Evolutionary conservation across 2,113 vertebrate genomes (phyloP), one percentile per base, ranked within the genome.

Genomic region (Erythrocebus patas): DNA sequence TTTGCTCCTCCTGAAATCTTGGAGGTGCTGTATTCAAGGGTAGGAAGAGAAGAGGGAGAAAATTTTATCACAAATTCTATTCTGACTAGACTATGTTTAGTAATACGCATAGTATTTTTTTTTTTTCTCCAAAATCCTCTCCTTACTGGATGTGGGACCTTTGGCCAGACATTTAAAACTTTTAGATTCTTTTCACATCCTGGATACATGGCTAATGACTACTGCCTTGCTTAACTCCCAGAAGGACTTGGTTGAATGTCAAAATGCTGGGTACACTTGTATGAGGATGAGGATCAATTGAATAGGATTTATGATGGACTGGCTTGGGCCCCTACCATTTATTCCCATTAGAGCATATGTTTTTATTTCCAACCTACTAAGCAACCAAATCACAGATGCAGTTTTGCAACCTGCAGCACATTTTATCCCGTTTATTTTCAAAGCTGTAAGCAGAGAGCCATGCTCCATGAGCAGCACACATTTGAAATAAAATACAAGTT

Each of bases 341-440:
- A 40, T 93, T 89, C 43, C 27, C 6, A 1, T 64, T 35, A 12
- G 22, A 85, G 30, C 20, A 3, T 23, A 6, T 75, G 45, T 18
- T 89, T 89, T 89, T 38, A 78, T 89, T 86, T 87, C 18, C 11
- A 82, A 30, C 40, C 40, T 70, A 32, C 18, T 16, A 17, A 91
- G 25, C 25, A 73, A 96, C 30, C 20, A 57, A 87, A 79, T 52
- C 16, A 45, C 18, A 66, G 16, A 57, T 59, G 23, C 23, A 84
- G 27, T 64, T 97, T 84, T 95, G n/a, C 38, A 89, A 89, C 8
- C 17, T 45, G n/a, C 8, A 92, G 16, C 2, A 14, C 30, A 23
- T 76, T 89, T 85, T 32, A 57, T 76, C 57, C 13, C 55, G 9
- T 48, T 89, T 91, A 38, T 89, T 93, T 93, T 81, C 48, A 96